phyloP scores from a whole-genome alignment of 2,888 invertebrate species.

The Macaria liturata region DNA sequence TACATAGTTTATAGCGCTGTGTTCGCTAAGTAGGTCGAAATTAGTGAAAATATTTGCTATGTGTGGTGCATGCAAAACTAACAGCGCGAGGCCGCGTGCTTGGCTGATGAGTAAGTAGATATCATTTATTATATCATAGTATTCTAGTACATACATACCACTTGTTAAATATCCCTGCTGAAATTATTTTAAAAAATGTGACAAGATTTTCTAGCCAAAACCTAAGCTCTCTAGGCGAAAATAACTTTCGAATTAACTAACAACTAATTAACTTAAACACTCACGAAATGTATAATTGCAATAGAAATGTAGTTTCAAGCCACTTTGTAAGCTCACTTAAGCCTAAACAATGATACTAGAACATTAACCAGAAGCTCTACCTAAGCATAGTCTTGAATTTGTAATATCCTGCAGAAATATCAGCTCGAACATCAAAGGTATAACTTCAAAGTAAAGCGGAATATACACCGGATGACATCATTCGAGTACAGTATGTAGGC shows the following conservation, averaged over 20 bases:
- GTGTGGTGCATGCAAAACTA: constrained; percentile 30
- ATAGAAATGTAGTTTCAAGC: too few species aligned
- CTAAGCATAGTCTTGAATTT: too few species aligned
- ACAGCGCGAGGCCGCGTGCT: constrained; percentile 29
- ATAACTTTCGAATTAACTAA: too few species aligned
- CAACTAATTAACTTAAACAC: too few species aligned
- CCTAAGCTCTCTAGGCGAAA: too few species aligned
- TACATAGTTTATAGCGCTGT: constrained; percentile 2
- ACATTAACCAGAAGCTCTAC: constrained; percentile 2
- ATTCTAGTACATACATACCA: too few species aligned
- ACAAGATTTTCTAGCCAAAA: too few species aligned
- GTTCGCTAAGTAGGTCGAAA: constrained; percentile 27
- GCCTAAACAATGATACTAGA: not conserved
- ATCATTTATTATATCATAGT: not conserved
- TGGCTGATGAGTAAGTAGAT: constrained; percentile 16
- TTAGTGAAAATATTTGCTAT: constrained; percentile 33
- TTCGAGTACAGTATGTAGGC: too few species aligned
- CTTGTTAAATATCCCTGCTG: too few species aligned
- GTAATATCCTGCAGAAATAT: too few species aligned
- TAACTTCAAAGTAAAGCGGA: constrained; percentile 17
- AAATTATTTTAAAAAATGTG: too few species aligned
- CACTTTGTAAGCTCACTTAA: not conserved
- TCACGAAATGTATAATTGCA: too few species aligned
- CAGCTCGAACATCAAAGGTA: constrained; percentile 8
- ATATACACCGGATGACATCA: not conserved